Evolutionary conservation across 2,888 invertebrate genomes (phyloP).

Genomic region (Thysanoteuthis rhombus): DNA sequence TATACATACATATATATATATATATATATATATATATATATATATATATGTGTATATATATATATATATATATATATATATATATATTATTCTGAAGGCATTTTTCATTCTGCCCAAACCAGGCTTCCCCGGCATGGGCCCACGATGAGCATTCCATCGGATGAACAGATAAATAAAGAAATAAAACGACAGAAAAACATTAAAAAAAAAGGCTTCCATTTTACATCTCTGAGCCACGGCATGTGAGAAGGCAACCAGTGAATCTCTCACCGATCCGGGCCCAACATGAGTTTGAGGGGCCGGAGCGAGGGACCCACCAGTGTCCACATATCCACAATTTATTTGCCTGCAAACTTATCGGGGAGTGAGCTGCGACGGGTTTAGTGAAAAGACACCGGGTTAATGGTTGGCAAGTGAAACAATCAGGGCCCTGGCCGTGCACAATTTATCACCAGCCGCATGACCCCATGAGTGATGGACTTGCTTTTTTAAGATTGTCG

Average conservation of each 20-base stretch:
- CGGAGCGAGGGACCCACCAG: background rate
- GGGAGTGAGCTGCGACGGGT: background rate
- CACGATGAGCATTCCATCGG: background rate
- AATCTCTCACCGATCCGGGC: background rate
- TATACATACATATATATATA: background rate
- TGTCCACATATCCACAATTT: background rate
- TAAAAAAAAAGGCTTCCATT: background rate
- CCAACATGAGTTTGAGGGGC: background rate
- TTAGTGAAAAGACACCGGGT: slow-evolving; percentile 12
- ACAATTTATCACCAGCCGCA: background rate
- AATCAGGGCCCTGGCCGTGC: background rate
- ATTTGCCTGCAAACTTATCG: background rate
- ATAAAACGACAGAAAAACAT: background rate
- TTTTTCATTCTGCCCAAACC: background rate
- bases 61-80: background rate
- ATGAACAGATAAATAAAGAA: background rate
- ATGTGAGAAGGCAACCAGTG: background rate
- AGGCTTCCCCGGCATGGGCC: background rate
- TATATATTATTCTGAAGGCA: background rate
- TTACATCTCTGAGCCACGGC: background rate
- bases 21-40: background rate
- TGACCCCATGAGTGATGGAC: background rate
- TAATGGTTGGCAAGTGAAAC: background rate
- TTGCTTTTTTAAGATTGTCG: background rate
- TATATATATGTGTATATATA: too few species aligned